Conservation (phyloP, 2,113 vertebrate genomes). For the Macrotus californicus region DNA sequence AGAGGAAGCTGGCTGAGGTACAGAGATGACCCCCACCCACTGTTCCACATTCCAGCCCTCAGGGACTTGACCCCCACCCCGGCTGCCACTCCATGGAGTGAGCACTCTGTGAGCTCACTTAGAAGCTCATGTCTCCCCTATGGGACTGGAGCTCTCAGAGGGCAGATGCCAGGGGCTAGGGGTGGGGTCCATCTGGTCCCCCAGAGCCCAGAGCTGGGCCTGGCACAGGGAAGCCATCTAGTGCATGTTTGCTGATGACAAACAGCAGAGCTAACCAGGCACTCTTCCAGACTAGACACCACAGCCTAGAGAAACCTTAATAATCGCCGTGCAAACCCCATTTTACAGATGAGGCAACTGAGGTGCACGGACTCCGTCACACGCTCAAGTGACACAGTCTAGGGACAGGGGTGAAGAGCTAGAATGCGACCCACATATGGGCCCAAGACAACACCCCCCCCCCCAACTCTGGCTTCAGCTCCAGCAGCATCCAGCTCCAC, state of each 20-base stretch:
- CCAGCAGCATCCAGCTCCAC: background rate
- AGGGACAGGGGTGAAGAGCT: background rate
- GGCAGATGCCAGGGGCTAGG: background rate
- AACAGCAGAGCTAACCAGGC: background rate
- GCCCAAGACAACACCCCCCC: accelerated
- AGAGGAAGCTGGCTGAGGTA: background rate
- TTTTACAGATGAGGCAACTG: background rate
- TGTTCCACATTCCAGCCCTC: background rate
- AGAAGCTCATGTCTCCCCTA: background rate
- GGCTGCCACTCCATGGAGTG: background rate
- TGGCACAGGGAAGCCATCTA: background rate
- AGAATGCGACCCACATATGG: background rate
- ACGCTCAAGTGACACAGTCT: background rate
- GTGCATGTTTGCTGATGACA: background rate
- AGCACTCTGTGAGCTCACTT: background rate
- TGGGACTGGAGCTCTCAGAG: background rate
- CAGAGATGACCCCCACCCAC: background rate
- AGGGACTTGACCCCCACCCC: background rate
- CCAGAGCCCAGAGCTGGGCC: background rate
- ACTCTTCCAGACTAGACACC: background rate
- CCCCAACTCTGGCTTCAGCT: background rate
- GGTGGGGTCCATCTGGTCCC: background rate
- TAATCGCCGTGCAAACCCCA: background rate
- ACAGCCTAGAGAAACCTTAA: background rate
- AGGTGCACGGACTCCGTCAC: background rate